Evolutionary conservation across 2,797 vertebrate genomes (phyloP).

Genomic region (Pseudopleuronectes americanus): DNA sequence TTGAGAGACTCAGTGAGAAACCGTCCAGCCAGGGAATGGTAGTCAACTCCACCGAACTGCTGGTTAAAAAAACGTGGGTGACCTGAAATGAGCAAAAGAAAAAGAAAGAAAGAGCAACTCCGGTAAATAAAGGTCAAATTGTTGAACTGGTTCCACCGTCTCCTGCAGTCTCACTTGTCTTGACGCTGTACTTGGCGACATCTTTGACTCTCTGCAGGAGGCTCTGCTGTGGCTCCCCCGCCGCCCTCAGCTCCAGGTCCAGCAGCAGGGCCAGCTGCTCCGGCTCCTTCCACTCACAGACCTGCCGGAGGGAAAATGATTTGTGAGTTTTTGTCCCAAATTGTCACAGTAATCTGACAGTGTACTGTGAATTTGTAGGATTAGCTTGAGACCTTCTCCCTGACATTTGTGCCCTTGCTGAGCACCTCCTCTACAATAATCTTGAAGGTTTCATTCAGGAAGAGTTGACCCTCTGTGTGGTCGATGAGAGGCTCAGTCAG

Average conservation of each 20-base stretch:
- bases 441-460: constrained; percentile 84
- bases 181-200: constrained; percentile 88
- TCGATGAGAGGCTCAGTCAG: constrained; percentile 66
- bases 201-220: constrained; percentile 85
- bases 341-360: background rate
- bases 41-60: constrained; percentile 88
- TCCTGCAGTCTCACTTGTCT: constrained; percentile 82
- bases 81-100: constrained; percentile 70
- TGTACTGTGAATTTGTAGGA: background rate
- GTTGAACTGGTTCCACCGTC: background rate
- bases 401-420: constrained; percentile 83
- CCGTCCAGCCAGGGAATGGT: constrained; percentile 86
- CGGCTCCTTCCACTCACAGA: constrained; percentile 89
- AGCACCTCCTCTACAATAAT: constrained; percentile 87
- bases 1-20: constrained; percentile 90
- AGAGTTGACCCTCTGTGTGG: constrained; percentile 77
- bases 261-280: constrained; percentile 84
- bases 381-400: constrained; percentile 81
- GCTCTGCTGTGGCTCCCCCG: constrained; percentile 79
- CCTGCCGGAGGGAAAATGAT: constrained; percentile 71
- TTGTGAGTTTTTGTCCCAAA: background rate
- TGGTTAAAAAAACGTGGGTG: constrained; percentile 93
- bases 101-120: background rate
- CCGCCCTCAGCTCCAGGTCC: constrained; percentile 86
- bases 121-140: background rate